phyloP scores from a whole-genome alignment of 1,140 invertebrate genomes.

The Caenorhabditis briggsae region DNA sequence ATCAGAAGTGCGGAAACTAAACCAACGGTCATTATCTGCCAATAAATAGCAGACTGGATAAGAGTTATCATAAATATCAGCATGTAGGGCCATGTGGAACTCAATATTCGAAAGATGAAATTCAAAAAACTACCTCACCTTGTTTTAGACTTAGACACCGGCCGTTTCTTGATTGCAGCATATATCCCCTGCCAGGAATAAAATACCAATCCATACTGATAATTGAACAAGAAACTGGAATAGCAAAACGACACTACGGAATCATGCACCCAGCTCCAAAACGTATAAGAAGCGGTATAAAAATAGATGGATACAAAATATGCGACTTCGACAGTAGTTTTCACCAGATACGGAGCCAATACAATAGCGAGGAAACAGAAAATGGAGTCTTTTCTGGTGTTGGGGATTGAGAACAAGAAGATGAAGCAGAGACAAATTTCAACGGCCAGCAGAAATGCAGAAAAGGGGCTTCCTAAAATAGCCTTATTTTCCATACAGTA shows the following conservation, averaged over 20 bases:
- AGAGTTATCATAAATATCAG: not conserved
- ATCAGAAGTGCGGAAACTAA: not conserved
- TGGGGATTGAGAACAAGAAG: not conserved
- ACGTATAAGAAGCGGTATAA: constrained; percentile 21
- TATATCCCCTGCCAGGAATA: not conserved
- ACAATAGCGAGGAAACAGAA: constrained; percentile 16
- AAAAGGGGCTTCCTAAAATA: constrained; percentile 24
- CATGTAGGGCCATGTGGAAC: constrained; percentile 18
- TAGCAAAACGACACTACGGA: not conserved
- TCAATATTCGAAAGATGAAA: not conserved
- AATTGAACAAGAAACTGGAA: constrained; percentile 41
- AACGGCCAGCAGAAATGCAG: not conserved
- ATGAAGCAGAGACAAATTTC: not conserved
- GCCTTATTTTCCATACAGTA: not conserved
- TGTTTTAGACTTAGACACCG: not conserved
- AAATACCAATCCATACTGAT: not conserved
- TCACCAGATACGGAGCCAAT: constrained; percentile 1
- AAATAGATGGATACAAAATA: constrained; percentile 25
- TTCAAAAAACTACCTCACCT: not conserved
- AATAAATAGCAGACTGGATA: not conserved
- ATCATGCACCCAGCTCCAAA: constrained; percentile 39
- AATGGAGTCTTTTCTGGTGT: constrained; percentile 10
- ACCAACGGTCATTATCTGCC: not conserved
- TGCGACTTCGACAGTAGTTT: constrained; percentile 3
- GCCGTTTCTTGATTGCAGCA: not conserved